Conservation (phyloP, 2,888 invertebrate genomes). For the Oeneis ivallda region DNA sequence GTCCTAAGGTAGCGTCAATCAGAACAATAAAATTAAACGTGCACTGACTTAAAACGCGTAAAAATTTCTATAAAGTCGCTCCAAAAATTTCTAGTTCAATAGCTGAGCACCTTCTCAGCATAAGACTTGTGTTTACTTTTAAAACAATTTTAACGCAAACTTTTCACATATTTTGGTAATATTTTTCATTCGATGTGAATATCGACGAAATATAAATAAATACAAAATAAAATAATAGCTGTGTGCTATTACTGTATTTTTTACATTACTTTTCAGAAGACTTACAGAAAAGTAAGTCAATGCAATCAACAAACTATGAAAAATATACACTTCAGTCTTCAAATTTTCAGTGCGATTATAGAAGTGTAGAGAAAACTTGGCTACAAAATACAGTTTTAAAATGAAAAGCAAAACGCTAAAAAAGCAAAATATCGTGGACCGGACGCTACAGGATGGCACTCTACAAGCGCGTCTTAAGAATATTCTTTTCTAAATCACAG, state of each 20-base stretch:
- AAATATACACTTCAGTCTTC: neutral
- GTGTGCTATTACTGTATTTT: no score
- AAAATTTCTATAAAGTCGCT: neutral
- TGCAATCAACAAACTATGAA: neutral
- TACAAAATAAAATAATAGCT: no score
- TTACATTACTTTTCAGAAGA: neutral
- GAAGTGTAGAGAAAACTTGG: neutral
- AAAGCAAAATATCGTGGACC: neutral
- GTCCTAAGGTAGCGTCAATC: no score
- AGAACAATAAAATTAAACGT: no score
- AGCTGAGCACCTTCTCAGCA: neutral
- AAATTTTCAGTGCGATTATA: neutral
- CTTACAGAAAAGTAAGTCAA: neutral
- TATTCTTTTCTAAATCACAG: neutral
- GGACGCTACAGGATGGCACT: neutral
- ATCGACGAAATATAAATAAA: neutral
- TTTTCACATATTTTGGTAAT: neutral
- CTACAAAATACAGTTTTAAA: neutral
- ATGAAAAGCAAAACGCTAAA: neutral
- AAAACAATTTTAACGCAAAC: neutral
- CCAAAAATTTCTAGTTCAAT: neutral
- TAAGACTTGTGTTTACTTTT: neutral
- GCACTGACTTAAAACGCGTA: no score
- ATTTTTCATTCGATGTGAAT: neutral
- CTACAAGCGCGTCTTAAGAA: slow-evolving; percentile 5